These are phyloP conservation scores for Bathybates hornii DNA, from an alignment of 2,113 vertebrate genomes.

Conservation along the genomic window DNA sequence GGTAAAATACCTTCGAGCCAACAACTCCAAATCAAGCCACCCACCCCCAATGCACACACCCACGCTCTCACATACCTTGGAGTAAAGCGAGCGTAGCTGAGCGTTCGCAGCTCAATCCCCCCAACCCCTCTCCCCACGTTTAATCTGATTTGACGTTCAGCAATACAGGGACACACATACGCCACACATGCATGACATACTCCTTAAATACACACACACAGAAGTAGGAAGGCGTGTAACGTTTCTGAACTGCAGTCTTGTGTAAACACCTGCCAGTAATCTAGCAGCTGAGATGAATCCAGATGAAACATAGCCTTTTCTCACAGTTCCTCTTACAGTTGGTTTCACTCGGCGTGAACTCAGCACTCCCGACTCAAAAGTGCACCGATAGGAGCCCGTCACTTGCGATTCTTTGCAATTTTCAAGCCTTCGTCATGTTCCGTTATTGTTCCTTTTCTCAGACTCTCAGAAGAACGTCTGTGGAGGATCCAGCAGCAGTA, in stretches of 20 bases:
- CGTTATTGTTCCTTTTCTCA: conserved; percentile 1
- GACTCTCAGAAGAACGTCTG: conserved; percentile 16
- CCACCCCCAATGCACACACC: conserved; percentile 3
- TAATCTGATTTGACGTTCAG: conserved; percentile 52
- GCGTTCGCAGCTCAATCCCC: conserved; percentile 19
- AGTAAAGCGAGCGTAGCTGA: conserved; percentile 50
- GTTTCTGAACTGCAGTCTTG: conserved; percentile 34
- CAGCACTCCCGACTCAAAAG: not conserved
- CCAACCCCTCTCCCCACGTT: not conserved
- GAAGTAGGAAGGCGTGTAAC: not conserved
- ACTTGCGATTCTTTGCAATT: conserved; percentile 1
- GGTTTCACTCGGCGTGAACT: conserved; percentile 19
- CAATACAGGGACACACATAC: conserved; percentile 10
- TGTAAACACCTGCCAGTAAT: conserved; percentile 61
- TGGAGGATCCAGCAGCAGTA: conserved; percentile 2
- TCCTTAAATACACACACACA: not conserved
- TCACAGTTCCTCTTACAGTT: conserved; percentile 12
- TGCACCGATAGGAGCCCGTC: not conserved
- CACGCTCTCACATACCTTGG: conserved; percentile 34
- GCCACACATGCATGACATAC: not conserved
- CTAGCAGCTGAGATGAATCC: conserved; percentile 51
- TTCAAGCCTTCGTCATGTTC: not conserved
- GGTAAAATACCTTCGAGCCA: conserved; percentile 52
- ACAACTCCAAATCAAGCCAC: not conserved
- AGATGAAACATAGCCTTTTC: conserved; percentile 50